Conservation (phyloP, 2,113 vertebrate genomes). For the Echinops telfairi region DNA sequence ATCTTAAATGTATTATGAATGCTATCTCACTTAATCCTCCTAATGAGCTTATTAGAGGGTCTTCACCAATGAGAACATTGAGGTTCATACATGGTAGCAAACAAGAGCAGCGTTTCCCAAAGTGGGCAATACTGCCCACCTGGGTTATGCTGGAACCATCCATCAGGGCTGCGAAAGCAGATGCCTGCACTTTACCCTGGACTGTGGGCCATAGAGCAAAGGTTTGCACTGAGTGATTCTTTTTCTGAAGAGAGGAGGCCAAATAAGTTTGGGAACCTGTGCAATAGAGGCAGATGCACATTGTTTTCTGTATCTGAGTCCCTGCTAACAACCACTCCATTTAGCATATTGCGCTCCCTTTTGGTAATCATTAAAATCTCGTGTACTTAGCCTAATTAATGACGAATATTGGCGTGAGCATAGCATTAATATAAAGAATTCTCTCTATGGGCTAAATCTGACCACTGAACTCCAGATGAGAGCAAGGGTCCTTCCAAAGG, state of each 20-base stretch:
- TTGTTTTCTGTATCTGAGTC: accelerated
- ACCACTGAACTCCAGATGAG: background rate
- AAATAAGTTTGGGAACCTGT: no score
- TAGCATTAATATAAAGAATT: background rate
- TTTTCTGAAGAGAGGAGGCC: no score
- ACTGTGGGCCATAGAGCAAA: no score
- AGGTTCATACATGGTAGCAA: background rate
- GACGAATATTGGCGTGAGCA: background rate
- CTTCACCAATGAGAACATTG: background rate
- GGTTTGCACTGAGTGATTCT: no score
- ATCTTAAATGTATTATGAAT: background rate
- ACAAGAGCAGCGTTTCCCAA: no score
- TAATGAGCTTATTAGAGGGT: background rate
- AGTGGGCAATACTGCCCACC: no score
- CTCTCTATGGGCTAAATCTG: background rate
- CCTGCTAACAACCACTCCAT: background rate
- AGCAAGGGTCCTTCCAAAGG: background rate
- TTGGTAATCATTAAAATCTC: background rate
- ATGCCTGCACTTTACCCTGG: no score
- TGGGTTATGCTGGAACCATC: no score
- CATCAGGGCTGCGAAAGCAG: no score
- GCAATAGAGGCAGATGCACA: background rate
- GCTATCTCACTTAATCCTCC: background rate
- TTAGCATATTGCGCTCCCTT: background rate
- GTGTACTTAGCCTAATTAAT: background rate